Base-by-base conservation (phyloP, 2,888 invertebrate species). In the Aleiodes testaceus region DNA sequence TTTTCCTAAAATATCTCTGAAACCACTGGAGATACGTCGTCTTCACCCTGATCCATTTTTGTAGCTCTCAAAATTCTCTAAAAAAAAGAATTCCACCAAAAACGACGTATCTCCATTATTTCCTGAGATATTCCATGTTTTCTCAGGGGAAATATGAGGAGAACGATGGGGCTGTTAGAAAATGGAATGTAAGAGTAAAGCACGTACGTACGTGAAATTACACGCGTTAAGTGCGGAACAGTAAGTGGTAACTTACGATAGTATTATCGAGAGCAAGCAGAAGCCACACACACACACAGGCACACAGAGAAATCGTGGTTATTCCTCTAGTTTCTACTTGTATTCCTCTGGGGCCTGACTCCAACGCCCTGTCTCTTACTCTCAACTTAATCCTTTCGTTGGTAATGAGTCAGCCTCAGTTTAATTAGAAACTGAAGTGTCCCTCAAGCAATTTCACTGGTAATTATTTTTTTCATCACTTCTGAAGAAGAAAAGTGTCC, bases 381-480 rank as follows among this genome's bases (percentile, higher is more conserved):
- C 22, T 61, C 50, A 36, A 61, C 75, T 75, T 79, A 77, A 81
- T 79, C 77, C 77, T 75, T 72, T 72, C 77, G 77, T 77, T 78
- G 77, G 78, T 81, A 83, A 83, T 82, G 81, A 82, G 80, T 82
- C 79, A 79, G 78, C 78, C 78, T 70, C 75, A 75, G 78, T 81
- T 82, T 83, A 82, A 83, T 83, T 81, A 81, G 78, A 78, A 76
- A 67, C 74, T 73, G 72, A 74, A 74, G 79, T 63, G 30, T 49
- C 55, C 55, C 45, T 59, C 22, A 20, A 63, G 63, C 55, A 5
- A 64, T 74, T 65, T 42, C 36, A 65, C 42, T 59, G 5, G 65
- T 70, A 68, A 66, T 63, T 22, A 42, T 59, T 59, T 36, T 59
- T 59, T 59, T 16, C 26, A 26, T 18, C 59, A 42, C n/a, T 18